Base-by-base conservation (phyloP, 2,888 invertebrate genomes). In the Hipparchia sbordonii region DNA sequence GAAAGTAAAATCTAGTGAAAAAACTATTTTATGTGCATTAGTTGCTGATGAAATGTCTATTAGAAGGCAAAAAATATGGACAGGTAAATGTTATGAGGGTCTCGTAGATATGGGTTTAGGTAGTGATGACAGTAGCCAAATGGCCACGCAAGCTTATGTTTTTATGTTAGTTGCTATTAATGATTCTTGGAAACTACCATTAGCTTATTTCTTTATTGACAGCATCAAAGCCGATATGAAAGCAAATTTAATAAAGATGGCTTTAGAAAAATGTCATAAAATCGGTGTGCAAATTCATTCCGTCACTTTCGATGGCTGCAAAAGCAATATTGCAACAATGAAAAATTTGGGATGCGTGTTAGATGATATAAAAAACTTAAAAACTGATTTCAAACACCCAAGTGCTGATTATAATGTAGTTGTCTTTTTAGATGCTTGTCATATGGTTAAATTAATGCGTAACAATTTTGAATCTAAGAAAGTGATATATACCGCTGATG, bases 11-110 rank as follows among this genome's bases (percentile, higher is more conserved):
- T n/a, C 12, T 6, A n/a, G 8, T n/a, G 46, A 46, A 5, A 61
- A 61, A 61, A 46, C 12, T n/a, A 45, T 61, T 12, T 45, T 61
- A n/a, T 12, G 61, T n/a, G 46, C 61, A 46, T n/a, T 61, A n/a
- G 61, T 61, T 61, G 61, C 46, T 46, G 61, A 61, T 61, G 46
- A 61, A 61, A 61, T 61, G 61, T 45, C 61, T 46, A 46, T 61
- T 7, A 61, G 45, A 46, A 12, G n/a, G n/a, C 46, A 61, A 46
- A 61, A 45, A 46, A 46, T 61, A 61, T 61, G 46, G 61, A 61
- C 48, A 3, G 62, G 62, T 7, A 62, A 62, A 63, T 13, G n/a
- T 8, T 46, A 45, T 6, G 61, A 61, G 10, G 61, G 61, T n/a
- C 46, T 46, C 7, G 61, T 61, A 45, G 61, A 61, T 13, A 12